Percentiles rank a stretch among this genome's conserved stretches.
Conservation (phyloP, 1,140 invertebrate genomes). For the Brachionus rubens region DNA sequence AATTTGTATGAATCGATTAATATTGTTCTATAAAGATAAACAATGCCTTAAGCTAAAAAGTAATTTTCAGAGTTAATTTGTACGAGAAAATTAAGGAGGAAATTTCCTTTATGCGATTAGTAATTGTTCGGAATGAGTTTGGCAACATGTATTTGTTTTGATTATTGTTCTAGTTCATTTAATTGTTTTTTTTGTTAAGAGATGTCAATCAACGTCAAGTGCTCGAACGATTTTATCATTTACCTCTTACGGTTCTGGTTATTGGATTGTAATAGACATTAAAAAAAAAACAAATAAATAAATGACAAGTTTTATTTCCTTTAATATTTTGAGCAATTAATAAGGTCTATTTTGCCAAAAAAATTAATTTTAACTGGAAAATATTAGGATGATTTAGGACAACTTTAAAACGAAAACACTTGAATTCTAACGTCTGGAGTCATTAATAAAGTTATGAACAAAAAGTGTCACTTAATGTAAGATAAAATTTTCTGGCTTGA, state of each 20-base stretch:
- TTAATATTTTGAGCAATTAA: too few relatives aligned
- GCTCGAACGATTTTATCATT: background rate
- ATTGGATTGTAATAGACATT: too few relatives aligned
- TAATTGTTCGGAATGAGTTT: background rate
- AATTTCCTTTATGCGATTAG: background rate
- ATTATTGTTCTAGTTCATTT: background rate
- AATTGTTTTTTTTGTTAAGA: background rate
- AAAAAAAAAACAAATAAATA: too few relatives aligned
- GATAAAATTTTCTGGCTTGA: background rate
- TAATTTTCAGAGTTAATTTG: constrained; percentile 24
- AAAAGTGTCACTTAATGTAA: too few relatives aligned
- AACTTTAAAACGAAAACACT: too few relatives aligned
- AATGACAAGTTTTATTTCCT: background rate
- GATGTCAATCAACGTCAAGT: constrained; percentile 40
- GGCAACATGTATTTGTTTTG: background rate
- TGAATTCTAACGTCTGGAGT: too few relatives aligned
- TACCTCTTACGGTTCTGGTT: background rate
- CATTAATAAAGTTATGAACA: too few relatives aligned
- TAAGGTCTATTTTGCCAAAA: too few relatives aligned
- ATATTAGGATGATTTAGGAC: too few relatives aligned
- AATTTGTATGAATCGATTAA: constrained; percentile 33
- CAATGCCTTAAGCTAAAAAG: background rate
- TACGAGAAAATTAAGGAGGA: background rate
- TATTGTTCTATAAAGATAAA: background rate
- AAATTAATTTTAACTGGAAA: too few relatives aligned